Evolutionary conservation across 2,797 vertebrate species (phyloP), one percentile per base, ranked within the genome.

Genomic region (Denticeps clupeoides): DNA sequence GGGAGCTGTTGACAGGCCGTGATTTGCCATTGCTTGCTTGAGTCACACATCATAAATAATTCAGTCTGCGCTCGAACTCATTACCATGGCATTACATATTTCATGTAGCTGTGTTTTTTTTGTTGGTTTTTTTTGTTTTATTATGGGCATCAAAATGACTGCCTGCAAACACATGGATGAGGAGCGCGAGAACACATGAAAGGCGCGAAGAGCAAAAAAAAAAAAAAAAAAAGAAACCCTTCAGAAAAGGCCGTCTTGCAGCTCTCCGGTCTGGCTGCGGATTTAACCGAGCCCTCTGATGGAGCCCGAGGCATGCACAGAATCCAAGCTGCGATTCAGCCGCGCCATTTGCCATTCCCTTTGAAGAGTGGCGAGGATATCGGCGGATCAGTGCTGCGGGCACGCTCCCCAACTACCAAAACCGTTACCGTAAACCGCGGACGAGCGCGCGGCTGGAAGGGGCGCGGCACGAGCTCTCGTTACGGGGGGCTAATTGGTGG

Each of bases 51-150:
- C 49, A 64, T 67, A 58, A 64, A 64, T 67, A 47, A 61, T 59
- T 64, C 51, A 59, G 53, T n/a, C 45, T 43, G 18, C 51, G 67
- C 61, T 53, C 54, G 50, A 63, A 59, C 48, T 59, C 58, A 67
- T 67, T 67, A 62, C 59, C 62, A 59, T 63, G 56, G 55, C 55
- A 57, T 59, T 65, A 56, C 59, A 62, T 62, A 45, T 57, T 62
- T 59, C 53, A 43, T 48, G 43, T 38, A 38, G 35, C 38, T 38
- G 35, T 35, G 35, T 16, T 38, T 38, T 35, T 38, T 21, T 38
- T 38, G 38, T 33, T 6, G 2, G 15, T 8, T 38, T 38, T 21
- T 38, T 40, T 24, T 32, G 26, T 51, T 57, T 53, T 54, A 38
- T 32, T 44, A 26, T 51, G 47, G 44, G 44, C 41, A 51, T 60